Evolutionary conservation across 2,888 invertebrate species (phyloP).

Genomic region (Leucophenga montana): DNA sequence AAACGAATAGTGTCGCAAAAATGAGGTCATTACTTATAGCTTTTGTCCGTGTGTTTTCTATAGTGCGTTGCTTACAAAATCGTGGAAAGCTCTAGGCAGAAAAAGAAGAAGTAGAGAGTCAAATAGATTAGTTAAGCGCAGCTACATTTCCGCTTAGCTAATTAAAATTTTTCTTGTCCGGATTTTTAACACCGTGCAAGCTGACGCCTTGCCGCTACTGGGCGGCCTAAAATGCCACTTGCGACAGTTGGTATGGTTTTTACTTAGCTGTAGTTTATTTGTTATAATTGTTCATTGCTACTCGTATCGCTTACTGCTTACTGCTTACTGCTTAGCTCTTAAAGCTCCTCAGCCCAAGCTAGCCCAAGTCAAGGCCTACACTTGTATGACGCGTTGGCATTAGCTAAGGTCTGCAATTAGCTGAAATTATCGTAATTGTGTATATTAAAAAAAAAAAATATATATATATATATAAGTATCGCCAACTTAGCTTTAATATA

Average conservation of each 20-base stretch:
- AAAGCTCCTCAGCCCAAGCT: no score
- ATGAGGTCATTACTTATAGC: not conserved
- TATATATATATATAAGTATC: no score
- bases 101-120: no score
- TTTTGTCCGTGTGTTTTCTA: not conserved
- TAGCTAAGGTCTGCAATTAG: slow-evolving; percentile 5
- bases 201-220: no score
- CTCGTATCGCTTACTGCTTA: no score
- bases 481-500: no score
- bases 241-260: not conserved
- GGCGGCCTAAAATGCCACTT: not conserved
- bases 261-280: not conserved
- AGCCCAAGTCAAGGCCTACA: not conserved
- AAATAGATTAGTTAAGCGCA: no score
- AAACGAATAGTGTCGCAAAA: not conserved
- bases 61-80: not conserved
- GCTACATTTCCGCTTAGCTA: slow-evolving; percentile 2
- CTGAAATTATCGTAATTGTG: not conserved
- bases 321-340: not conserved
- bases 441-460: no score
- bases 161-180: not conserved
- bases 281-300: not conserved
- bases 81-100: not conserved
- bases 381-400: not conserved
- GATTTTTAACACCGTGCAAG: not conserved